Base-by-base conservation (phyloP, 2,113 vertebrate species). In the Poeciliopsis occidentalis region DNA sequence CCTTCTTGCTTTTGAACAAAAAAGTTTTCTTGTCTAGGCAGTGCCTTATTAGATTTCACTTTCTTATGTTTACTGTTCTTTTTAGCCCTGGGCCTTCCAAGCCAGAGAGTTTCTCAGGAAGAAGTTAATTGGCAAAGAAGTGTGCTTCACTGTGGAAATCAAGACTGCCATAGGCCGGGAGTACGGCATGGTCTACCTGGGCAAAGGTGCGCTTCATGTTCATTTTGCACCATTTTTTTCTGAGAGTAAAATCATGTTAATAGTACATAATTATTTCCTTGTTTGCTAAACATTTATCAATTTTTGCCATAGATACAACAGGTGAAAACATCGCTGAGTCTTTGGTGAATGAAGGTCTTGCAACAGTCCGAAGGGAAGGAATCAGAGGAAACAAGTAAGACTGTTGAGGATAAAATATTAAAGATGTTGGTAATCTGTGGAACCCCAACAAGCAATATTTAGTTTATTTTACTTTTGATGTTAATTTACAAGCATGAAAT, bases 91-190 rank as follows among this genome's bases (percentile, higher is more conserved):
- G 96, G 97, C 97, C 6, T 99, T 98, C 90, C 97, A 97, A 19
- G 97, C 98, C 44, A 95, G 97, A 4, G 98, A 99, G 72, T 98
- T 97, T 82, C 94, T 99, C 83, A 92, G 98, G 27, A 99, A 98
- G 94, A 99, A 98, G 90, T 91, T 99, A 68, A 99, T 99, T 12
- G 98, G 98, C 37, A 99, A 99, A 93, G 98, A 99, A 87, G 95
- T 99, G 12, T 99, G 97, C 92, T 99, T 99, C 82, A 98, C 95
- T 0, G 96, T 99, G 87, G 98, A 99, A 88, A 95, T 96, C 91
- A 98, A 96, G 93, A 96, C 96, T 1, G 88, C 91, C 0, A 92
- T 95, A 81, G 96, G 96, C 71, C 94, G 98, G 26, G 98, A 99
- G 90, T 99, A 99, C 0, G 97, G 98, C 64, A 96, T 97, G 93